A percentile compares a stretch with the other conserved stretches of the same genome.
These are phyloP conservation scores for Coregonus ussuriensis DNA, from an alignment of 2,797 vertebrate species.

Conservation along the genomic window DNA sequence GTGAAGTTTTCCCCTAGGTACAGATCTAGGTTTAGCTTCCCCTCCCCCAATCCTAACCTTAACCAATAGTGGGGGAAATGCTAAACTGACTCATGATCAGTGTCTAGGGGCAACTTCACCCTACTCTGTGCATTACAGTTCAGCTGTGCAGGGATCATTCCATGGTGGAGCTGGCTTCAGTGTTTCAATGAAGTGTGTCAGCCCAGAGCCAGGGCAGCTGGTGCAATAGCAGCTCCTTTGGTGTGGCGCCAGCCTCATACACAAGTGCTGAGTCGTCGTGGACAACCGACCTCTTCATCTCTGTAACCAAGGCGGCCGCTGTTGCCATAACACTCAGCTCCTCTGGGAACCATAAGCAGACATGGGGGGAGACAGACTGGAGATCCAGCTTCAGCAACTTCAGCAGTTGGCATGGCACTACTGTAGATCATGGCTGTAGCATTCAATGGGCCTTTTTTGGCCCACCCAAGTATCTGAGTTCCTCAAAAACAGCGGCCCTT, in stretches of 20 bases:
- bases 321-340: slow-evolving; percentile 75
- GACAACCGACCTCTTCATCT: slow-evolving; percentile 9
- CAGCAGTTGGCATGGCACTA: background rate
- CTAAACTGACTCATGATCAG: background rate
- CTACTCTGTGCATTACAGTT: background rate
- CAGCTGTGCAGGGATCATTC: background rate
- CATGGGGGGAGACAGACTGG: slow-evolving; percentile 39
- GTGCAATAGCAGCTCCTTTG: background rate
- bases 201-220: slow-evolving; percentile 1
- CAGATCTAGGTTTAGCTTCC: background rate
- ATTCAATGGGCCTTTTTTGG: slow-evolving; percentile 36
- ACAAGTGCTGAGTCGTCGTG: background rate
- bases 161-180: background rate
- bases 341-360: slow-evolving; percentile 50
- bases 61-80: background rate
- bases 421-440: slow-evolving; percentile 1
- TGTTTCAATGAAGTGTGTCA: background rate
- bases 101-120: background rate
- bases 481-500: slow-evolving; percentile 16
- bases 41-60: background rate
- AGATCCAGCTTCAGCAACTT: background rate
- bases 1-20: background rate
- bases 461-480: slow-evolving; percentile 64
- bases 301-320: slow-evolving; percentile 66
- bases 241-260: background rate